Conservation (phyloP, 2,113 vertebrate species). For the Megaceryle torquata region DNA sequence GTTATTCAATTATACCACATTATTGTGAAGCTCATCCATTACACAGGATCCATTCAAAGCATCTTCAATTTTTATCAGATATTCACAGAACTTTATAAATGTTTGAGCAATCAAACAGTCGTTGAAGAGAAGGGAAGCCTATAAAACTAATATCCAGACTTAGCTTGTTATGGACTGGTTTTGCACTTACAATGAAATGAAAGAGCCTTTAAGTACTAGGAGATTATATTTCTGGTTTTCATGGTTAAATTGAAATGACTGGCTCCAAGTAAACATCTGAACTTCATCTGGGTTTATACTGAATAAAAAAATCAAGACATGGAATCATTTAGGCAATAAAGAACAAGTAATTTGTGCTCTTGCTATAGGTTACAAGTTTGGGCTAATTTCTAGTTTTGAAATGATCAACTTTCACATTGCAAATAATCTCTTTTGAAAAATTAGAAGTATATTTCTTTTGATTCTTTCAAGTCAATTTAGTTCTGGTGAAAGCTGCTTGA, state of each 20-base stretch:
- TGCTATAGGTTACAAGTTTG: conserved; percentile 26
- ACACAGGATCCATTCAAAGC: neutral
- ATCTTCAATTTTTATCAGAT: neutral
- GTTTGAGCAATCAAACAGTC: neutral
- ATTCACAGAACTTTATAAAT: neutral
- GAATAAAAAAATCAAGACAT: neutral
- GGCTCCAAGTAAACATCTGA: conserved; percentile 35
- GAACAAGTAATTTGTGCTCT: neutral
- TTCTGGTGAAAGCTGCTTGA: conserved; percentile 28
- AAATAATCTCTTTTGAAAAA: conserved; percentile 48
- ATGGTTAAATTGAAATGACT: conserved; percentile 29
- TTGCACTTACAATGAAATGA: neutral
- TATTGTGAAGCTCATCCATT: neutral
- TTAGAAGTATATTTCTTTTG: neutral
- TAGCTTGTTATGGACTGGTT: neutral
- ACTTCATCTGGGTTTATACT: conserved; percentile 4
- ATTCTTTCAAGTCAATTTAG: conserved; percentile 29
- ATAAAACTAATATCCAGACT: neutral
- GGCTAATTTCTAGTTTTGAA: conserved; percentile 27
- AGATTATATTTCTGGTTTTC: conserved; percentile 48
- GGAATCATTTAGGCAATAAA: neutral
- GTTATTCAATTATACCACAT: neutral
- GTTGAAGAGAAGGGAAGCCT: neutral
- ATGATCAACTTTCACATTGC: neutral
- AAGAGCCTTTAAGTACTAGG: neutral